Evolutionary conservation across 2,113 vertebrate genomes (phyloP).

Genomic region (Astur gentilis): DNA sequence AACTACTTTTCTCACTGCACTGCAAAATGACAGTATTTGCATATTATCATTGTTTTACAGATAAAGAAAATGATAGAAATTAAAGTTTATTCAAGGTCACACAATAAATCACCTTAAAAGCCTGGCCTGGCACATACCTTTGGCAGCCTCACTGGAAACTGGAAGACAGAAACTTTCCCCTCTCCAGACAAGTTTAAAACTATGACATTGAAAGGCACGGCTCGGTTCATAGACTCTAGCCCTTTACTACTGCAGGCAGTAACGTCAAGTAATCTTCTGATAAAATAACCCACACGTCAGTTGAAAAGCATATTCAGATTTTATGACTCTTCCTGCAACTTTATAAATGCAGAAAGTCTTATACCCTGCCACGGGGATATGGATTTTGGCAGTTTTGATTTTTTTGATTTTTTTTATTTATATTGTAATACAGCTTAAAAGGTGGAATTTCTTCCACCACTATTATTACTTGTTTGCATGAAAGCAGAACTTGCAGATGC

Average conservation of each 20-base stretch:
- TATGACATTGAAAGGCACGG: rapidly evolving
- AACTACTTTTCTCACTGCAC: not conserved
- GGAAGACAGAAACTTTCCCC: not conserved
- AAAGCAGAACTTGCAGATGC: not conserved
- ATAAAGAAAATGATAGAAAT: not conserved
- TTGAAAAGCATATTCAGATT: not conserved
- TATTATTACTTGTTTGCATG: not conserved
- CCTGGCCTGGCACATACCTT: not conserved
- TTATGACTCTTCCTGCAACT: not conserved
- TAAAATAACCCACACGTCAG: not conserved
- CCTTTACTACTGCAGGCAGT: not conserved
- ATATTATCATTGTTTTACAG: not conserved
- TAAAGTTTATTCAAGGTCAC: not conserved
- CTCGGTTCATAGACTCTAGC: not conserved
- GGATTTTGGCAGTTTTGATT: not conserved
- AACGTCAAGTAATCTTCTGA: not conserved
- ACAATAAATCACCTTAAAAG: not conserved
- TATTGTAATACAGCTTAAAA: not conserved
- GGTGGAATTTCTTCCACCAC: not conserved
- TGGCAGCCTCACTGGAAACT: not conserved
- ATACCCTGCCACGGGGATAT: not conserved
- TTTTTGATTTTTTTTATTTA: not conserved
- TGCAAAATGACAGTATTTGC: not conserved
- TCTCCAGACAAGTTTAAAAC: not conserved
- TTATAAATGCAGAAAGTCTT: not conserved